Evolutionary conservation across 1,140 invertebrate genomes (phyloP).

Genomic region (Coelopa frigida): DNA sequence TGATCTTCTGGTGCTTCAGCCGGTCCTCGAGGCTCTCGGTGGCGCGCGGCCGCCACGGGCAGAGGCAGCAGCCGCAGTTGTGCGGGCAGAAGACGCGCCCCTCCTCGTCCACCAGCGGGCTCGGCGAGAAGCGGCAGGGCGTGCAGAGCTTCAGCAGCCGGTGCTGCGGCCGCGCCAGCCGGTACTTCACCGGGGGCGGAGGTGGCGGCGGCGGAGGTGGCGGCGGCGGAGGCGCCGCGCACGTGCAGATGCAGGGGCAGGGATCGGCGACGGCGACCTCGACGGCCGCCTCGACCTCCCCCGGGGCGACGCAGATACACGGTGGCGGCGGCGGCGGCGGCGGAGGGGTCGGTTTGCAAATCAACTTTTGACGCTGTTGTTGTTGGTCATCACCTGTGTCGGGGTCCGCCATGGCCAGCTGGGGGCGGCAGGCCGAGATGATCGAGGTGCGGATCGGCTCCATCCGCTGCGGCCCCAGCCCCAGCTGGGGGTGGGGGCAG

Average conservation of each 20-base stretch:
- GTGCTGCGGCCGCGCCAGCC: conserved; percentile 30
- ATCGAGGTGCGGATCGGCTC: conserved; percentile 3
- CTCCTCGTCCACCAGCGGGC: conserved; percentile 33
- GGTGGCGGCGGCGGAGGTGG: not conserved
- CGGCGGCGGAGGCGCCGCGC: not conserved
- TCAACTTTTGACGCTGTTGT: too few species aligned
- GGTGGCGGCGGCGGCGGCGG: not conserved
- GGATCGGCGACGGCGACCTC: not conserved
- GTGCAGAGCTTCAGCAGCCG: conserved; percentile 31
- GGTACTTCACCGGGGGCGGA: conserved; percentile 15
- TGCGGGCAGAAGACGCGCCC: conserved; percentile 37
- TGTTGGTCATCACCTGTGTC: too few species aligned
- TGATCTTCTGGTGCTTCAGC: conserved; percentile 24
- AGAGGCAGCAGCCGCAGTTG: conserved; percentile 38
- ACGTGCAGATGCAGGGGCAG: not conserved
- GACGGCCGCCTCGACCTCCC: too few species aligned
- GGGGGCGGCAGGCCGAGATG: not conserved
- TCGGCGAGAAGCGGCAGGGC: conserved; percentile 32
- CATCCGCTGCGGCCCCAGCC: not conserved
- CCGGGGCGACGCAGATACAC: not conserved
- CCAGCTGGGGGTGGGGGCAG: conserved; percentile 20
- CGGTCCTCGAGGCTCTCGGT: conserved; percentile 9
- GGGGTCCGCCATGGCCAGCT: too few species aligned
- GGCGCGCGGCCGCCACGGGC: conserved; percentile 25
- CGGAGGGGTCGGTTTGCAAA: too few species aligned